Evolutionary conservation across 2,888 invertebrate genomes (phyloP).

Genomic region (Blomia tropicalis): DNA sequence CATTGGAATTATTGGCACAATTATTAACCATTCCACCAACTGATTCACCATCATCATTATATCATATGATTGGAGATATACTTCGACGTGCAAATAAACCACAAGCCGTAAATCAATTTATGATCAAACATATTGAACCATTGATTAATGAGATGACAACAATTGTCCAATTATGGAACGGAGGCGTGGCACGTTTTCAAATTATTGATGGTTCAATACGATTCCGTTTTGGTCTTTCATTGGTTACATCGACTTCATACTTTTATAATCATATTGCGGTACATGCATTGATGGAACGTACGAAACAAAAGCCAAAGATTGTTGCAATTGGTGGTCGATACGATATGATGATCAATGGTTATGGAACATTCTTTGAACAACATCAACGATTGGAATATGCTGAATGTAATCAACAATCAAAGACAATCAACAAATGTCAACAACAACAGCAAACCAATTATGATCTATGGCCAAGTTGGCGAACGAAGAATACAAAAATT

Average conservation of each 20-base stretch:
- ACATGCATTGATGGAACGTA: neutral
- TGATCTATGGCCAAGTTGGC: neutral
- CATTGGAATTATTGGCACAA: neutral
- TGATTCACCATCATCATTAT: neutral
- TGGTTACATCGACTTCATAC: neutral
- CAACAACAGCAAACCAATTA: neutral
- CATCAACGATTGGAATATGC: neutral
- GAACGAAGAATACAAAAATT: too few species aligned
- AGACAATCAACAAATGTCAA: neutral
- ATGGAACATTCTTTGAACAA: too few species aligned
- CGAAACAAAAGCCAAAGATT: neutral
- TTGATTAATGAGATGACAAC: neutral
- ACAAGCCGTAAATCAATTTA: neutral
- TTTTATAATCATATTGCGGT: constrained; percentile 1
- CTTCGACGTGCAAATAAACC: neutral
- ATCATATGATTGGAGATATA: neutral
- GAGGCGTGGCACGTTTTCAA: neutral
- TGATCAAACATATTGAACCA: neutral
- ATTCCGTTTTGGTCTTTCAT: constrained; percentile 1
- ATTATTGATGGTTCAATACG: neutral
- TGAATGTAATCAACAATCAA: neutral
- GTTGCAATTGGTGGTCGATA: constrained; percentile 5
- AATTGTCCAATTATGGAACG: neutral
- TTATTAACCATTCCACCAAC: neutral
- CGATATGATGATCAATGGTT: constrained; percentile 8